phyloP scores from a whole-genome alignment of 1,140 invertebrate species.

The Aphaenogaster ashmeadi region DNA sequence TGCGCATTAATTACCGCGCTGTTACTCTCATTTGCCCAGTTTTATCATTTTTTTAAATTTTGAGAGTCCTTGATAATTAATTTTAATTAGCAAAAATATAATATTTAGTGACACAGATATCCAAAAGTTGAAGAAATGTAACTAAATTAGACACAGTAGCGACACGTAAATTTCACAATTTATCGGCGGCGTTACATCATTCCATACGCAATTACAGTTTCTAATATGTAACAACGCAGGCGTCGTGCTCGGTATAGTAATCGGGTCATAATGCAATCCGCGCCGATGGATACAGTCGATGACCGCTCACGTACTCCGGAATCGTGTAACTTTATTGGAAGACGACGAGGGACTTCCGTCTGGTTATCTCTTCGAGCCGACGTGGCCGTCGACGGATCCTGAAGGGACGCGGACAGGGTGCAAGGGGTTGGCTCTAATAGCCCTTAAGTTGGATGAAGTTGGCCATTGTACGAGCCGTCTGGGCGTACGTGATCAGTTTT shows the following conservation, averaged over 20 bases:
- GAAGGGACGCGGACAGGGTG: slow-evolving; percentile 73
- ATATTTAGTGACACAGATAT: not conserved
- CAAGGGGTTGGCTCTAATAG: slow-evolving; percentile 77
- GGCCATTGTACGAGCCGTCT: slow-evolving; percentile 76
- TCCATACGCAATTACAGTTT: slow-evolving; percentile 34
- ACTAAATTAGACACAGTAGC: slow-evolving; percentile 30
- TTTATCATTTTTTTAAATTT: too few relatives aligned
- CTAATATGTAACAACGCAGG: slow-evolving; percentile 47
- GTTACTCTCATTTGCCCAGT: too few relatives aligned
- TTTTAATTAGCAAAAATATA: not conserved
- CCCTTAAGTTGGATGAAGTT: slow-evolving; percentile 78
- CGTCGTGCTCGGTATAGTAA: slow-evolving; percentile 72
- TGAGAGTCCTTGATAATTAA: too few relatives aligned
- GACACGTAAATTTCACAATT: slow-evolving; percentile 35
- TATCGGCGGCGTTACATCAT: slow-evolving; percentile 29
- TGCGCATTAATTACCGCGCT: too few relatives aligned
- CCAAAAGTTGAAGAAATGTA: not conserved
- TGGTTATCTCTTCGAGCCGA: slow-evolving; percentile 78
- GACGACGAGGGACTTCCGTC: slow-evolving; percentile 69
- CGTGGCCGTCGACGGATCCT: slow-evolving; percentile 65
- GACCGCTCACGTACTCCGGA: slow-evolving; percentile 72
- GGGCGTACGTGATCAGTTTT: slow-evolving; percentile 78
- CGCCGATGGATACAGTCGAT: slow-evolving; percentile 66
- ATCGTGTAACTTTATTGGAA: slow-evolving; percentile 78
- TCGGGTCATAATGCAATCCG: slow-evolving; percentile 76